Conservation (phyloP, 2,113 vertebrate species). For the Phylloscopus trochiloides region DNA sequence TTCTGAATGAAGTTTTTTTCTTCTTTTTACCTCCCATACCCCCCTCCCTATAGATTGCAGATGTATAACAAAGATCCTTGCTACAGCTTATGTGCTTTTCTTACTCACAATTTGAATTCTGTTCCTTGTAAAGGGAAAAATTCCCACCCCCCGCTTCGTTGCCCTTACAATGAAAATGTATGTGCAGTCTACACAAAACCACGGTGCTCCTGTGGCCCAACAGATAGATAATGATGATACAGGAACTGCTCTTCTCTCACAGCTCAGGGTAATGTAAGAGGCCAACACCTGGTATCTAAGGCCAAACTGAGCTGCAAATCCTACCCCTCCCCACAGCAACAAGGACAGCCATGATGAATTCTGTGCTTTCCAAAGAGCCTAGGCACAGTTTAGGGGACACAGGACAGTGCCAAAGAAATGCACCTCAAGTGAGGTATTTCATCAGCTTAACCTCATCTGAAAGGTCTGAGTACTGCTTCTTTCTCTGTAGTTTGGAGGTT, state of each 20-base stretch:
- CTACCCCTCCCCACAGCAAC: not conserved
- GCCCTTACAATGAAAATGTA: not conserved
- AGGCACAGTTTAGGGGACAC: not conserved
- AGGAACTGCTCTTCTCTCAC: not conserved
- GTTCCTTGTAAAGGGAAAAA: not conserved
- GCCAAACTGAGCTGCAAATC: not conserved
- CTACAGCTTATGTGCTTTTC: not conserved
- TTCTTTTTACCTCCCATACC: not conserved
- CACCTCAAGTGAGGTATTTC: not conserved
- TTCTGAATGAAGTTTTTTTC: not conserved
- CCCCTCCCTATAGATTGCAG: not conserved
- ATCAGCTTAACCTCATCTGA: not conserved
- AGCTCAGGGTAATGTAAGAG: not conserved
- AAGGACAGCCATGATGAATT: not conserved
- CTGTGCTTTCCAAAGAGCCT: not conserved
- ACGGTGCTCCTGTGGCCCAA: not conserved
- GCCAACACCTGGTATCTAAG: not conserved
- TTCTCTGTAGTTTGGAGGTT: not conserved
- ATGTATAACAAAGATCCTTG: not conserved
- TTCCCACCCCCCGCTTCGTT: accelerated
- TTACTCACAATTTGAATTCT: not conserved
- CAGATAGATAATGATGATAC: not conserved
- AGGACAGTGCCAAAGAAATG: not conserved
- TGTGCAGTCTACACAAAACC: not conserved
- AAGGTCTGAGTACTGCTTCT: not conserved